Evolutionary conservation across 2,888 invertebrate genomes (phyloP), one percentile per base, ranked within the genome.

Genomic region (Drosophila heteroneura): DNA sequence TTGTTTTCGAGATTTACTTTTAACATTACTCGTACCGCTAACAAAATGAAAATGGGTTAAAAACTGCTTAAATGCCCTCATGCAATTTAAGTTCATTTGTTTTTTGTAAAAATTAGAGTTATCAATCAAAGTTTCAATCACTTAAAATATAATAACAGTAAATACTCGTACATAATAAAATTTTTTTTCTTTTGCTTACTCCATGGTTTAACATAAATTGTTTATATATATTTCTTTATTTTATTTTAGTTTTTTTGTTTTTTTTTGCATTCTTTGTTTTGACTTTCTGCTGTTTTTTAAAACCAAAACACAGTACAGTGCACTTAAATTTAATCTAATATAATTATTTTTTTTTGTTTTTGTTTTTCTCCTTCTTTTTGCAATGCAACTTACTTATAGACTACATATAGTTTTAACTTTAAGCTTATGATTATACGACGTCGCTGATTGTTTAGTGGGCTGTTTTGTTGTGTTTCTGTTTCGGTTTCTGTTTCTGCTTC

Each of bases 271-370:
- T 53, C 61, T 68, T 74, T 49, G 49, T 67, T 63, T 69, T 70
- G 70, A 75, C 69, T 71, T 54, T 70, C 57, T 65, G 70, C 60
- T 61, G 71, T 80, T 79, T 76, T 81, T 85, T 89, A 85, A 87
- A 89, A 88, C 85, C 90, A 85, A 85, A 85, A 85, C 85, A 90
- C 90, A 90, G 88, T 85, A 89, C 72, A 84, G 89, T 85, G 91
- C 91, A 82, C 79, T 87, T 75, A 76, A 82, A 28, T 70, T 72
- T 75, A 61, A 78, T 54, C 65, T 83, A 75, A 61, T 39, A n/a
- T 39, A 54, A 74, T 70, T 60, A 33, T 73, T 41, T 62, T 41
- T 62, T 51, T 49, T 35, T 44, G 49, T 68, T 52, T 73, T 49
- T 72, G 12, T 49, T 47, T 52, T 19, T n/a, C 39, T 39, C 28